Base-by-base conservation (phyloP, 2,797 vertebrate genomes). In the Spondyliosoma cantharus region DNA sequence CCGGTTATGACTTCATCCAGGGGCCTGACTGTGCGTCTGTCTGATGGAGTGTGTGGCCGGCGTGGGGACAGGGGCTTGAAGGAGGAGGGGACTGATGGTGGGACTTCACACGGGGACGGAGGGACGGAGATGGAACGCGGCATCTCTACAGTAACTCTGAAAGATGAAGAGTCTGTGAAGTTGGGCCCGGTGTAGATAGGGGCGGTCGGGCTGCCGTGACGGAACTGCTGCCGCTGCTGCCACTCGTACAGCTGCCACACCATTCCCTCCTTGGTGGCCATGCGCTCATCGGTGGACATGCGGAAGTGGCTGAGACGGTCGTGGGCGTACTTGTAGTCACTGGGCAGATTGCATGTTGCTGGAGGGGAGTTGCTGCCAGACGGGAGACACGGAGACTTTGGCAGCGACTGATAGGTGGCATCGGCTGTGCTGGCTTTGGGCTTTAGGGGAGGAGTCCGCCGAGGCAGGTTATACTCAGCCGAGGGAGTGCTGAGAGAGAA, bases 181-280 rank as follows among this genome's bases (percentile, higher is more conserved):
- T 97, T 97, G 0, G 96, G 95, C 12, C 95, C 92, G 0, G 92
- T 74, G 76, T 96, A 96, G 76, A 96, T 83, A 0, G 97, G 96
- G 0, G 96, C 97, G 0, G 97, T 98, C 77, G 98, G 97, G 91
- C 97, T 98, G 82, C 98, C 98, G 0, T 99, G 98, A 32, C 97
- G 97, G 90, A 98, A 99, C 80, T 98, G 97, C 91, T 98, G 98
- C 53, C 98, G 93, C 93, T 99, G 98, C 90, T 99, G 98, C 98
- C 98, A 99, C 91, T 99, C 98, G 0, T 98, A 99, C 0, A 99
- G 95, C 93, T 98, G 98, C 98, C 98, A 99, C 83, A 99, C 98
- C 64, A 96, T 98, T 65, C 98, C 98, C 19, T 99, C 97, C 86
- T 97, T 97, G 59, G 93, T 96, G 16, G 97, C 97, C 85, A 96